Evolutionary conservation across 2,113 vertebrate species (phyloP), one percentile per base, ranked within the genome.

Genomic region (Phrynosoma blainvillii): DNA sequence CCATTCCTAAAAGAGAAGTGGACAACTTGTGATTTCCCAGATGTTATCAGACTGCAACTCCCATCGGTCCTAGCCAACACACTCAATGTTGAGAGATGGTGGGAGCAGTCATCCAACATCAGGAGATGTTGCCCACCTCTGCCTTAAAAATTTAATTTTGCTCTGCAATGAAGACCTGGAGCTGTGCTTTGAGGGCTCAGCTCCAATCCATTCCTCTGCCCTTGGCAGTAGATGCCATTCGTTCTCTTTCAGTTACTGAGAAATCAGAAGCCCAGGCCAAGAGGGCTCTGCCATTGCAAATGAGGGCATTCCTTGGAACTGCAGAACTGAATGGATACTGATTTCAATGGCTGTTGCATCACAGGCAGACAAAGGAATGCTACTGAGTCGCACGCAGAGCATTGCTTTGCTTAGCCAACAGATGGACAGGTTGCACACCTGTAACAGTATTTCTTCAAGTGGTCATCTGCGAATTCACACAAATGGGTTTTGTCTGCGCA

Each of bases 301-400:
- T 2, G 5, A 71, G 65, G 52, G 47, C 32, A 56, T 59, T 71
- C 77, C 47, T 71, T 71, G n/a, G 56, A 56, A 27, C 16, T 70
- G 12, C 6, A 40, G 47, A 59, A 54, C 85, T 70, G 42, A 20
- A 80, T 23, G 5, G 66, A 80, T 54, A 30, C 30, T 71, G 47
- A 40, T 56, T 71, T 68, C 66, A 59, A 25, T 16, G 66, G 42
- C 30, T 36, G 47, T 86, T 30, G 1, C 8, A 23, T 54, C 79
- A 56, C 66, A 70, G 77, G 40, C 77, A 73, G 85, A 80, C 66
- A 73, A 87, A 79, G 77, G 85, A 54, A 70, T 79, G 70, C 84
- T 62, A 70, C 83, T 36, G 76, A 66, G 42, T 68, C 68, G 30
- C 62, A 54, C 11, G 13, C 59, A 79, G 62, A 79, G 40, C 42